Percentiles rank a stretch among this genome's conserved stretches.
phyloP scores from a whole-genome alignment of 2,797 vertebrate genomes.

The Sebastes diploproa region DNA sequence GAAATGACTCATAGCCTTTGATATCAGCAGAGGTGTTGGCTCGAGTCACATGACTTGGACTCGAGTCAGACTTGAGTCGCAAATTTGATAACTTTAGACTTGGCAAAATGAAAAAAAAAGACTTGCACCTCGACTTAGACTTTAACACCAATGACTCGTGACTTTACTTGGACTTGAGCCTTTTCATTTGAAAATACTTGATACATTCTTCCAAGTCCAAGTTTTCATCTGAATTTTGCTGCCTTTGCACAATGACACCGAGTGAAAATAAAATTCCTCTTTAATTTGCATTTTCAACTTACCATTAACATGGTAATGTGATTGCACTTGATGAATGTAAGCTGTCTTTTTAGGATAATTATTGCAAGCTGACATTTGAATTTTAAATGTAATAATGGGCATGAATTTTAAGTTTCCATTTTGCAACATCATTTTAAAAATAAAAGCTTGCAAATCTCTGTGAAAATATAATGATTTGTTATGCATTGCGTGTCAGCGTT shows the following conservation, averaged over 20 bases:
- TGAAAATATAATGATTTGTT: not conserved
- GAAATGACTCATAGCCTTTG: not conserved
- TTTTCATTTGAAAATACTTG: not conserved
- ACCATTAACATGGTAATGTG: conserved; percentile 27
- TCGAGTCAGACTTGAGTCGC: too few relatives aligned
- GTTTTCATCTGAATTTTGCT: not conserved
- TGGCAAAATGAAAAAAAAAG: too few relatives aligned
- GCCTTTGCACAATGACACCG: not conserved
- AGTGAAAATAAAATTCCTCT: not conserved
- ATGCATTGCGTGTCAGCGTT: not conserved
- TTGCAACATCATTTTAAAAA: not conserved
- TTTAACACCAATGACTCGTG: not conserved
- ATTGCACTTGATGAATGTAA: conserved; percentile 15
- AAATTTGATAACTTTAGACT: too few relatives aligned
- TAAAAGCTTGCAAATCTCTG: not conserved
- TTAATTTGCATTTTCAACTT: conserved; percentile 18
- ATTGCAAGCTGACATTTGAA: not conserved
- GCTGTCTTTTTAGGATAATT: conserved; percentile 9
- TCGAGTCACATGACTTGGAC: not conserved
- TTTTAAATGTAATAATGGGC: conserved; percentile 16
- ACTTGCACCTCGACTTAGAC: not conserved
- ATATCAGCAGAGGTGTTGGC: not conserved
- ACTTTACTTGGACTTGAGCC: not conserved
- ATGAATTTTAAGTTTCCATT: conserved; percentile 20
- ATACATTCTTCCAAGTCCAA: not conserved